A percentile compares a stretch with the other conserved stretches of the same genome.
Evolutionary conservation across 2,888 invertebrate genomes (phyloP).

Genomic region (Atethmia centrago): DNA sequence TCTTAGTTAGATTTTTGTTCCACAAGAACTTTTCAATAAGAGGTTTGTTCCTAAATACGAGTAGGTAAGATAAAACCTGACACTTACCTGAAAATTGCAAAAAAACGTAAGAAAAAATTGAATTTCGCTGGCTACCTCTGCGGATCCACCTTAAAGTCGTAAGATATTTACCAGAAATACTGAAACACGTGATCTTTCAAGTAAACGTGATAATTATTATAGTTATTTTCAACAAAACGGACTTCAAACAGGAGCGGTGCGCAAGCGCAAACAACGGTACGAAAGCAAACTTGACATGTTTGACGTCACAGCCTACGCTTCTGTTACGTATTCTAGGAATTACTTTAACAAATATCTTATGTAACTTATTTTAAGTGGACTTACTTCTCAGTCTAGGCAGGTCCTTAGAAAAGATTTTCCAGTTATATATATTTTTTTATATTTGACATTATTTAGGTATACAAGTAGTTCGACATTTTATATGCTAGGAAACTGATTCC

Average conservation of each 20-base stretch:
- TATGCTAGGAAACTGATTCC: too few relatives aligned
- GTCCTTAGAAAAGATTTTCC: neutral
- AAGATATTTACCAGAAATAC: too few relatives aligned
- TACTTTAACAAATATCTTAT: slow-evolving; percentile 46
- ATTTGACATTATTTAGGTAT: neutral
- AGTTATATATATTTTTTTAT: too few relatives aligned
- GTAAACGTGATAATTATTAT: slow-evolving; percentile 1
- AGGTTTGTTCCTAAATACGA: too few relatives aligned
- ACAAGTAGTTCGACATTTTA: neutral
- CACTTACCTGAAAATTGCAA: too few relatives aligned
- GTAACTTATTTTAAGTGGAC: slow-evolving; percentile 27
- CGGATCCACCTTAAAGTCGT: too few relatives aligned
- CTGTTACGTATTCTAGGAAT: slow-evolving; percentile 69
- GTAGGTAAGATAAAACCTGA: too few relatives aligned
- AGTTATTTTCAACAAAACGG: slow-evolving; percentile 29
- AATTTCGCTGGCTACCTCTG: too few relatives aligned
- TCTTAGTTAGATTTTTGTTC: too few relatives aligned
- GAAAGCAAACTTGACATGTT: slow-evolving; percentile 66
- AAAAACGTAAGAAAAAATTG: too few relatives aligned
- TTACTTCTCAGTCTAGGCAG: neutral
- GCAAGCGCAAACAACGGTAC: slow-evolving; percentile 65
- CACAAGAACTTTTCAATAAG: too few relatives aligned
- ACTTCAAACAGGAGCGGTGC: slow-evolving; percentile 69
- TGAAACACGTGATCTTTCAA: neutral
- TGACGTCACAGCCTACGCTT: slow-evolving; percentile 67